Conservation (phyloP, 2,888 invertebrate species). For the Mesoligia furuncula region DNA sequence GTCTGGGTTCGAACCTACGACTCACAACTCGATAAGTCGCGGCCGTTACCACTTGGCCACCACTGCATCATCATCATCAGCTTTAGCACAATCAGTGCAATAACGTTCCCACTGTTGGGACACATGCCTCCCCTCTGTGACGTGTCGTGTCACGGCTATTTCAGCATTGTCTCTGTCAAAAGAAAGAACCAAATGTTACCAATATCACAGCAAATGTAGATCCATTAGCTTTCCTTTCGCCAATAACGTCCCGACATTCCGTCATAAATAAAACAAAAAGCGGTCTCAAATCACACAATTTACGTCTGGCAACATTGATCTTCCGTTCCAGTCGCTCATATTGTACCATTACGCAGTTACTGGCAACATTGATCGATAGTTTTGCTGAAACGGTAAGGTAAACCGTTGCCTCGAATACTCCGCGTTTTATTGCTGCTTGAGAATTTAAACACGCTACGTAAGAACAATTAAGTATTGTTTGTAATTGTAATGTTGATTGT, state of each 20-base stretch:
- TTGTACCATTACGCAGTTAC: constrained; percentile 47
- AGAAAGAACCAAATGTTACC: neutral
- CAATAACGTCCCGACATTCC: neutral
- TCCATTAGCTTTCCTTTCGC: neutral
- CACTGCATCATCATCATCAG: neutral
- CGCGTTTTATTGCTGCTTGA: constrained; percentile 34
- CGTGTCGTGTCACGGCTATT: neutral
- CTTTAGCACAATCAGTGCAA: neutral
- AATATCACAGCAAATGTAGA: neutral
- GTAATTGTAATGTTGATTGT: constrained; percentile 44
- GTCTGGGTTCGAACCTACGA: too few species aligned
- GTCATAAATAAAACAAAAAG: constrained; percentile 41
- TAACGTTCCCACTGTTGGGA: neutral
- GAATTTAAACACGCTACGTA: constrained; percentile 53
- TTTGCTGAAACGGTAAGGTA: constrained; percentile 52
- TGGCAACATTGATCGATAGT: constrained; percentile 60
- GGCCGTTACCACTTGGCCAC: too few species aligned
- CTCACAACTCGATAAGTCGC: too few species aligned
- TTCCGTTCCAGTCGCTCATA: constrained; percentile 38
- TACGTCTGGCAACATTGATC: constrained; percentile 36
- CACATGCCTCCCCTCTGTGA: neutral
- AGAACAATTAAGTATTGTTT: constrained; percentile 57
- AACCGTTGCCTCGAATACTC: constrained; percentile 58
- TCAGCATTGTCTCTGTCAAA: neutral
- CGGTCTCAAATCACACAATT: constrained; percentile 23